A percentile compares a stretch with the other conserved stretches of the same genome.
These are phyloP conservation scores for Hormiphora californensis DNA, from an alignment of 37 sponge, comb jelly and placozoan genomes.

Conservation along the genomic window DNA sequence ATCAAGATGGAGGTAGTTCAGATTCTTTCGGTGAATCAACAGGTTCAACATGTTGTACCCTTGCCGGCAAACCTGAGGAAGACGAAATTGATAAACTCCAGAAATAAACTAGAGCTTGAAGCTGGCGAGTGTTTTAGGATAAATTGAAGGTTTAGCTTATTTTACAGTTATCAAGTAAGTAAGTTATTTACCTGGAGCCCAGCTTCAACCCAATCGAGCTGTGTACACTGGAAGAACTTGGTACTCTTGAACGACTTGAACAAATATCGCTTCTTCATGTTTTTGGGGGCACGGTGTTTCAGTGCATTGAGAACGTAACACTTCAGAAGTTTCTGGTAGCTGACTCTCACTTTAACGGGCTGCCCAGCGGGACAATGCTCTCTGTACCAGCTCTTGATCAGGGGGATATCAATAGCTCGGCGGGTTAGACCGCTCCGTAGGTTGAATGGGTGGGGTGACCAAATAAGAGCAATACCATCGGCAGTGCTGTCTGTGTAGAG, in stretches of 20 bases:
- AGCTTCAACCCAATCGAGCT: constrained; percentile 99
- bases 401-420: constrained; percentile 90
- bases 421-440: constrained; percentile 79
- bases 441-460: constrained; percentile 99
- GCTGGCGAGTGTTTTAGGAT: background rate
- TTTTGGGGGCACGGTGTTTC: constrained; percentile 92
- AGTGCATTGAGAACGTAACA: constrained; percentile 92
- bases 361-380: constrained; percentile 94
- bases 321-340: constrained; percentile 97
- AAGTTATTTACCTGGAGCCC: constrained; percentile 60
- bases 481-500: constrained; percentile 99
- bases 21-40: constrained; percentile 97
- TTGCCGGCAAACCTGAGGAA: constrained; percentile 91
- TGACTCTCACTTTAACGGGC: constrained; percentile 98
- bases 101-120: background rate
- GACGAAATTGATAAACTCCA: background rate
- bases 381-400: constrained; percentile 90
- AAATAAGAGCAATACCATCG: constrained; percentile 90
- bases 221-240: constrained; percentile 98
- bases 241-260: constrained; percentile 95
- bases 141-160: background rate
- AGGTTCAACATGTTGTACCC: constrained; percentile 99
- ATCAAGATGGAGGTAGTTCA: constrained; percentile 99
- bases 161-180: background rate
- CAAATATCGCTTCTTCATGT: constrained; percentile 92